These are phyloP conservation scores for Perca fluviatilis DNA, from an alignment of 2,113 vertebrate species.

Conservation along the genomic window DNA sequence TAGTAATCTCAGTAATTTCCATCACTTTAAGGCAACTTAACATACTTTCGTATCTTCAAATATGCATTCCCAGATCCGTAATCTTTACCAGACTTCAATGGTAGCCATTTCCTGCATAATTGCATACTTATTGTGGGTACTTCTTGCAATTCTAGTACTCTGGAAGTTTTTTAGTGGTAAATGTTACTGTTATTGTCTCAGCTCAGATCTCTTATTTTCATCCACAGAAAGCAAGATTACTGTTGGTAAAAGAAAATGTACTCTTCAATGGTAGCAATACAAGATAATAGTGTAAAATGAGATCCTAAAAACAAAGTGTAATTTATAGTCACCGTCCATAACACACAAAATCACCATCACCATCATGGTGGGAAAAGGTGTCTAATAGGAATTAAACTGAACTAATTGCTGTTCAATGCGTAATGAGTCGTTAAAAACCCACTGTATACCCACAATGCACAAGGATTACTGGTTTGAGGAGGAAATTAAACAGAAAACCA, in stretches of 20 bases:
- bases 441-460: neutral
- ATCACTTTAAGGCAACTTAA: conserved; percentile 9
- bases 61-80: neutral
- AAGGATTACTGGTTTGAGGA: neutral
- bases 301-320: neutral
- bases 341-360: neutral
- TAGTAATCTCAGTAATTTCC: neutral
- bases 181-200: neutral
- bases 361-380: neutral
- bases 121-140: conserved; percentile 1
- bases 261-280: neutral
- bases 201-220: neutral
- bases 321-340: neutral
- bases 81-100: neutral
- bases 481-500: neutral
- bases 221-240: neutral
- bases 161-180: neutral
- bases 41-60: neutral
- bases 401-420: neutral
- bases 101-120: neutral
- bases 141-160: neutral
- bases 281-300: conserved; percentile 2
- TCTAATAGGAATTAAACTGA: neutral
- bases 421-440: conserved; percentile 1
- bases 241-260: neutral